A percentile compares a stretch with the other conserved stretches of the same genome.
Evolutionary conservation across 2,113 vertebrate genomes (phyloP).

Genomic region (Nesogale talazaci): DNA sequence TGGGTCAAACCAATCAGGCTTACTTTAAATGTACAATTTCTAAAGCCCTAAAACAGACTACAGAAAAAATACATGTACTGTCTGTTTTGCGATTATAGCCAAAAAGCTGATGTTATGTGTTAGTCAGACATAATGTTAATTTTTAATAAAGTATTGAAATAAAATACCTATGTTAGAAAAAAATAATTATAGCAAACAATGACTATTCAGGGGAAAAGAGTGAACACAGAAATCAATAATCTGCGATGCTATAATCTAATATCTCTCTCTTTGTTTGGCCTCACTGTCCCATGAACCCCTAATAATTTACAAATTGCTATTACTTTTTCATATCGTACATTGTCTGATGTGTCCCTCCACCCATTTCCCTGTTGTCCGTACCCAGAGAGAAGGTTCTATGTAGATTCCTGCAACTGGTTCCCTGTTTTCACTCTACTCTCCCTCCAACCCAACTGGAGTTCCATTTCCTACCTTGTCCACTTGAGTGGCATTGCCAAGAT

Average conservation of each 20-base stretch:
- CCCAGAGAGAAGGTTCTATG: no score
- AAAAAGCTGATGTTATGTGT: constrained; percentile 22
- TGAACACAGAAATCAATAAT: not conserved
- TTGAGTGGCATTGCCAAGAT: not conserved
- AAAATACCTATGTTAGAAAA: constrained; percentile 52
- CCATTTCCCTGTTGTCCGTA: no score
- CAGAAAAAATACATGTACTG: constrained; percentile 4
- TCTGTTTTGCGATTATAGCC: constrained; percentile 17
- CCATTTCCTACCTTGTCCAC: not conserved
- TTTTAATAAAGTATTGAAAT: constrained; percentile 34
- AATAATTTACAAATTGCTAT: no score
- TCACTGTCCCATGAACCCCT: no score
- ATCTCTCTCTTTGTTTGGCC: no score
- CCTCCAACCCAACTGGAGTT: no score
- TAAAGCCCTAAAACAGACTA: constrained; percentile 27
- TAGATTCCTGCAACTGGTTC: no score
- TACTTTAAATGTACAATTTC: constrained; percentile 58
- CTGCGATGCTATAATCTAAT: not conserved
- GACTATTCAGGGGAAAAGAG: not conserved
- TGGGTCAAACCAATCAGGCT: not conserved
- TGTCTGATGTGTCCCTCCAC: no score
- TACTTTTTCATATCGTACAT: no score
- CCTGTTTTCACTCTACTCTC: no score
- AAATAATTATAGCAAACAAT: not conserved
- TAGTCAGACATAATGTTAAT: not conserved